Evolutionary conservation across 1,140 invertebrate species (phyloP).

Genomic region (Philotrypesis tridentata): DNA sequence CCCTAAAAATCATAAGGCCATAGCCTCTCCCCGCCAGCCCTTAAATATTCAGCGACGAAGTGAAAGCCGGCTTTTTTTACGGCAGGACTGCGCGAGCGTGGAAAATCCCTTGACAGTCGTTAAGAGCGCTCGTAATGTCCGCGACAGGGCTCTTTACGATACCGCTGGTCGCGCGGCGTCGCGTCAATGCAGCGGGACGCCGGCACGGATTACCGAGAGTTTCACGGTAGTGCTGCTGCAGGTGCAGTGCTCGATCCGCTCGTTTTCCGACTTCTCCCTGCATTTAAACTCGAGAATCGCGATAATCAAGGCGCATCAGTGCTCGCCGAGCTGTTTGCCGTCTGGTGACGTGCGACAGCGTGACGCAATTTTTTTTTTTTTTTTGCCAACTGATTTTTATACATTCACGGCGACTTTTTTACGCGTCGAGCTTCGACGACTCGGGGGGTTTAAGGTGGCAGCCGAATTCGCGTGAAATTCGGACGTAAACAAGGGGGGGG

Average conservation of each 20-base stretch:
- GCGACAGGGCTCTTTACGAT: constrained; percentile 9
- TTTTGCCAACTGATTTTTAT: no score
- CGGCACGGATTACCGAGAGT: not conserved
- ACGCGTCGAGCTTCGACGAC: no score
- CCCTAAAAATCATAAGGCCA: constrained; percentile 11
- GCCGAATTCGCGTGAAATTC: no score
- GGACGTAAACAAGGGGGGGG: no score
- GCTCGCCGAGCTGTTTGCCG: no score
- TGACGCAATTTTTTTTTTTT: no score
- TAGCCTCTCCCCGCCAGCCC: not conserved
- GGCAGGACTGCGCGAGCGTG: not conserved
- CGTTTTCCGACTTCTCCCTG: no score
- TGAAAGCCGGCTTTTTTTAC: not conserved
- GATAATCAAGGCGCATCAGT: no score
- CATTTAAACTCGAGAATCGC: no score
- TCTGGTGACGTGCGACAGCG: no score
- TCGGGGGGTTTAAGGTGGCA: no score
- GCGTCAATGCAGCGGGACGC: not conserved
- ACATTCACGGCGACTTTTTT: no score
- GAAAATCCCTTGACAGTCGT: constrained; percentile 27
- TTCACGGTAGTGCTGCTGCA: not conserved
- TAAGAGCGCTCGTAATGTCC: constrained; percentile 6
- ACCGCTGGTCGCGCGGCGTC: not conserved
- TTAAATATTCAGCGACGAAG: constrained; percentile 28
- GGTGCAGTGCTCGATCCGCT: not conserved